phyloP scores from a whole-genome alignment of 2,113 vertebrate genomes.

The Connochaetes taurinus region DNA sequence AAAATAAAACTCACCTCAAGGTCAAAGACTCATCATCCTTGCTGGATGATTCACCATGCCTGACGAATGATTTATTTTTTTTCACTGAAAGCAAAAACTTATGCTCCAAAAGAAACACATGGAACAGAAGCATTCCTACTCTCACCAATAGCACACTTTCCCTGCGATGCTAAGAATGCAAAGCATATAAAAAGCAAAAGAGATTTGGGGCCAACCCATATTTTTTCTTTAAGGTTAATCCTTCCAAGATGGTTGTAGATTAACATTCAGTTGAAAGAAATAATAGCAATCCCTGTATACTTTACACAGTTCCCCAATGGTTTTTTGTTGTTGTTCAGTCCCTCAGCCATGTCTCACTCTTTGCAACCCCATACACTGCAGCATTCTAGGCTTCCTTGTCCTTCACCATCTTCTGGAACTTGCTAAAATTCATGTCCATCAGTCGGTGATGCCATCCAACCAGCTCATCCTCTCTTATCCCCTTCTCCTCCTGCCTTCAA shows the following conservation, averaged over 20 bases:
- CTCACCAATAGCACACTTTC: not conserved
- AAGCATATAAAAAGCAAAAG: not conserved
- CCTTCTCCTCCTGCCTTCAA: not conserved
- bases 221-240: not conserved
- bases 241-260: not conserved
- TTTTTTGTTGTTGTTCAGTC: not conserved
- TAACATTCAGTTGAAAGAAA: conserved; percentile 8
- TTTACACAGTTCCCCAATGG: not conserved
- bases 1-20: not conserved
- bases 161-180: not conserved
- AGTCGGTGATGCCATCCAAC: not conserved
- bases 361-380: not conserved
- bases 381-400: not conserved
- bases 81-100: not conserved
- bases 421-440: not conserved
- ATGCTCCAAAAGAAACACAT: not conserved
- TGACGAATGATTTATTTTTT: not conserved
- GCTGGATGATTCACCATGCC: not conserved
- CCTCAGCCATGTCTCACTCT: not conserved
- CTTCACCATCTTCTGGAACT: not conserved
- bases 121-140: not conserved
- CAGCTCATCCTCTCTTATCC: not conserved
- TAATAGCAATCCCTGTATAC: not conserved
- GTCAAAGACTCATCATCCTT: not conserved
- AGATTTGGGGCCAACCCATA: not conserved